Evolutionary conservation across 2,113 vertebrate genomes (phyloP), one percentile per base, ranked within the genome.

Genomic region (Paedocypris sp.): DNA sequence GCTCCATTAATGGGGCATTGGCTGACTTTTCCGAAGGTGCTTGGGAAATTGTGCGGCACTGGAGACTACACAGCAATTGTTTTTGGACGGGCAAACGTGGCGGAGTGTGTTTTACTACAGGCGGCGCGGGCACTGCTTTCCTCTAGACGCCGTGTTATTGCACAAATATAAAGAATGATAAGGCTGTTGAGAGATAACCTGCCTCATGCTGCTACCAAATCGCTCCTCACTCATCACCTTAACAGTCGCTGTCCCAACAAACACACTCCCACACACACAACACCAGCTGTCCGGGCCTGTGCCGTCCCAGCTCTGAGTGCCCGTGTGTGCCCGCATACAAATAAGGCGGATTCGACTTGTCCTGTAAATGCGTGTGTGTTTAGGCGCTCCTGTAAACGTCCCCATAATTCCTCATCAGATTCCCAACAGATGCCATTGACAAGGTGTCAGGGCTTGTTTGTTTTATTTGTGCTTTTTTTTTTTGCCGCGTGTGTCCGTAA

Each of bases 111-210:
- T 70, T 72, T 70, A 68, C 51, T 68, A 54, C 54, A 18, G 42
- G 45, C 49, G 51, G 60, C 50, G 54, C 63, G 64, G 63, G 67
- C 15, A 25, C 28, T 29, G 32, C 52, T 66, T 66, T 59, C 31
- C 70, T 65, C 64, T 58, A 49, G 69, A 67, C 47, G 32, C 38
- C 51, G 50, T 66, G 70, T 73, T 73, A 72, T 75, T 66, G 59
- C 61, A 45, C 46, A 20, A 46, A 67, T 68, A 72, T 70, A 68
- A 75, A 72, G 54, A 66, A 66, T 72, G 58, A 75, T 68, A 73
- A 66, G 70, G 68, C 73, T 63, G 59, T 68, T 60, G 52, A 68
- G 68, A 54, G 50, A 67, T 62, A 75, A 75, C 67, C 62, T 66
- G 65, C 52, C 38, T 35, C 61, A 45, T 69, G 52, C 50, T 39